Percentiles rank a stretch among this genome's conserved stretches.
phyloP scores from a whole-genome alignment of 1,140 invertebrate genomes.

The Halyomorpha halys region DNA sequence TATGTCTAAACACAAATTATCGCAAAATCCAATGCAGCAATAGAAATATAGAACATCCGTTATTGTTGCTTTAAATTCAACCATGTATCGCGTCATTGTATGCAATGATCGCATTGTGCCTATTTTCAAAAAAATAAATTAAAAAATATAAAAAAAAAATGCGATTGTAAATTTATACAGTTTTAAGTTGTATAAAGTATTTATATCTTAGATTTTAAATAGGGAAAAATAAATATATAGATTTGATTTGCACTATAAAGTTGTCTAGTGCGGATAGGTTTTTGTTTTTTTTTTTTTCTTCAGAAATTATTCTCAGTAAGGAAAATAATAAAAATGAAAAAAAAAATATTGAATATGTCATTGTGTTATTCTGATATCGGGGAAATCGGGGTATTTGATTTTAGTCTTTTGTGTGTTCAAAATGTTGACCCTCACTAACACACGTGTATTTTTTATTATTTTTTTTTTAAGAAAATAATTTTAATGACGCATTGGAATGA shows the following conservation, averaged over 20 bases:
- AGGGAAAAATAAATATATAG: constrained; percentile 7
- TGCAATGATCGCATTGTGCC: constrained; percentile 15
- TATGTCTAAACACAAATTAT: background rate
- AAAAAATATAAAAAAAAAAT: background rate
- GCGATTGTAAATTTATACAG: background rate
- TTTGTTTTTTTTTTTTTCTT: constrained; percentile 8
- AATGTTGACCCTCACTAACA: constrained; percentile 5
- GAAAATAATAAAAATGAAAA: background rate
- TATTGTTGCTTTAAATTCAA: constrained; percentile 4
- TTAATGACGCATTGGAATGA: constrained; percentile 4
- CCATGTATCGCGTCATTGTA: background rate
- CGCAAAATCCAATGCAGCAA: constrained; percentile 1
- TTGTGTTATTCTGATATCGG: constrained; percentile 9
- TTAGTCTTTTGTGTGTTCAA: background rate
- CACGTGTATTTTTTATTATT: constrained; percentile 11
- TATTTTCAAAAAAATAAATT: constrained; percentile 11
- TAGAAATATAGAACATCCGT: constrained; percentile 2
- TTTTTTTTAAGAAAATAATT: constrained; percentile 5
- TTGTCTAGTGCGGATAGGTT: constrained; percentile 1
- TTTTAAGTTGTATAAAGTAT: background rate
- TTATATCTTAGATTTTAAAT: constrained; percentile 15
- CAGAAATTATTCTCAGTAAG: background rate
- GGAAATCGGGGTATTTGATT: constrained; percentile 2
- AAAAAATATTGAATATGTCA: background rate
- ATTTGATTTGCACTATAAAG: background rate